Conservation (phyloP, 2,888 invertebrate species). For the Eubasilissa splendida region DNA sequence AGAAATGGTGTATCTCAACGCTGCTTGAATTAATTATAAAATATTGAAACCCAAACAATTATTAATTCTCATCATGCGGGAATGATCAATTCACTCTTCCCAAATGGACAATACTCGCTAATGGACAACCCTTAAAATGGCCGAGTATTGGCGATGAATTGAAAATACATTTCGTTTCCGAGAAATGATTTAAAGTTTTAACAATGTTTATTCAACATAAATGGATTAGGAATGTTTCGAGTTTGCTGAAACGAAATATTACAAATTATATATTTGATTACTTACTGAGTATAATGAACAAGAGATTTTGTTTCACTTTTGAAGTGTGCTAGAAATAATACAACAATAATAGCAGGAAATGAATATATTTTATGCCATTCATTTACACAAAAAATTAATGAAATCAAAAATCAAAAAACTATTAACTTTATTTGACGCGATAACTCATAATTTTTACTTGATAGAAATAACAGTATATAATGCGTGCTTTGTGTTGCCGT, state of each 20-base stretch:
- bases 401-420: too few relatives aligned
- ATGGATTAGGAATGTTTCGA: conserved; percentile 36
- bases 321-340: too few relatives aligned
- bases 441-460: too few relatives aligned
- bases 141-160: conserved; percentile 18
- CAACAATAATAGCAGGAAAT: too few relatives aligned
- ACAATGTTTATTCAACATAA: conserved; percentile 39
- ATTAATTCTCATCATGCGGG: conserved; percentile 29
- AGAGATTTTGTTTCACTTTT: too few relatives aligned
- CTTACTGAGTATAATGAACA: not conserved
- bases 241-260: conserved; percentile 23
- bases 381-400: too few relatives aligned
- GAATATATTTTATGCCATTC: too few relatives aligned
- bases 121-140: conserved; percentile 23
- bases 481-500: too few relatives aligned
- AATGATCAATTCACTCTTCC: conserved; percentile 17
- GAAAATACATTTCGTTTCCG: conserved; percentile 32
- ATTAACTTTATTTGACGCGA: too few relatives aligned
- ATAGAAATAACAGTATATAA: too few relatives aligned
- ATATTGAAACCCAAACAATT: conserved; percentile 4
- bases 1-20: too few relatives aligned
- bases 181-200: conserved; percentile 33
- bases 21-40: too few relatives aligned
- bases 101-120: conserved; percentile 32
- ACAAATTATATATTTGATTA: not conserved